Evolutionary conservation across 2,888 invertebrate species (phyloP), one percentile per base, ranked within the genome.

Genomic region (Cetonia aurata): DNA sequence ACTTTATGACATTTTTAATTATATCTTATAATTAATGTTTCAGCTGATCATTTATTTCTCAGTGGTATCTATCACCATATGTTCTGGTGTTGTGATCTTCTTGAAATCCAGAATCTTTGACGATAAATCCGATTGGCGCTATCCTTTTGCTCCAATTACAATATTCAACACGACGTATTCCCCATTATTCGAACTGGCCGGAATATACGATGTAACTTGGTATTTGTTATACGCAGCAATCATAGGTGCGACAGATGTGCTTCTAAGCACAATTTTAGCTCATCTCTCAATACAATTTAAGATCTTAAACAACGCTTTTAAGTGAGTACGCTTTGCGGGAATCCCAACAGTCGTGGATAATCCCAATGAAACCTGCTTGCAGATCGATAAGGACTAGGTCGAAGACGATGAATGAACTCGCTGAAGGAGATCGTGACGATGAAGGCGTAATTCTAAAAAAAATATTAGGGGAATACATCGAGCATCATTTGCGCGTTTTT

Each of bases 281-380:
- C 75, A 75, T 13, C 70, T 75, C 10, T 74, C 74, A 42, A 60
- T 73, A 1, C 75, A 75, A 60, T 69, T 75, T 59, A 71, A 69
- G 48, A 73, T 75, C 46, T 37, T 75, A 37, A 71, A 68, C n/a
- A 72, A 74, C 42, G 73, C 73, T 15, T 74, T 75, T 48, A 71
- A 53, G 71, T 71, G 9, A n/a, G 55, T 67, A 17, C 17, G 6
- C 31, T 48, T n/a, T 12, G 19, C 6, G 41, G 9, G 25, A 44
- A 19, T 19, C 42, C 25, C 25, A 1, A 25, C 25, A 25, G 25
- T 25, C 25, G 4, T 25, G 25, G 25, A 25, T 25, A 3, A 3
- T 25, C 25, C 25, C 6, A 10, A 15, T 50, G 31, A 15, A 25
- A 15, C 6, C 17, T 37, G 6, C 6, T 60, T 70, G 10, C 6